Percentiles rank a stretch among this genome's conserved stretches.
phyloP scores from a whole-genome alignment of 2,888 invertebrate genomes.

The Coremacera marginata region DNA sequence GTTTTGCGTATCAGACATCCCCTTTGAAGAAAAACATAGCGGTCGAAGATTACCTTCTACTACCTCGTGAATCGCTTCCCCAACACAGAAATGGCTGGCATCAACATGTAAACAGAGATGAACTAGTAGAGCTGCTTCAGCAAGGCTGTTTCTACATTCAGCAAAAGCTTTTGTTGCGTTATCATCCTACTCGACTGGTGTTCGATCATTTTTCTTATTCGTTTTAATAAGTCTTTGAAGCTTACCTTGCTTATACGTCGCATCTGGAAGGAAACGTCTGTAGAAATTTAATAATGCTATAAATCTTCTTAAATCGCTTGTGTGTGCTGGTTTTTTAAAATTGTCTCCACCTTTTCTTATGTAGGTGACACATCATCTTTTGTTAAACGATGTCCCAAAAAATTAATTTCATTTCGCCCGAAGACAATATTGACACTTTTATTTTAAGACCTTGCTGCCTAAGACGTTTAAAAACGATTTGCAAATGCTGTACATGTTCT shows the following conservation, averaged over 20 bases:
- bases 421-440: slow-evolving; percentile 49
- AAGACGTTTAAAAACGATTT: slow-evolving; percentile 49
- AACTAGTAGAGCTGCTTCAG: slow-evolving; percentile 10
- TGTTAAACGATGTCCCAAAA: slow-evolving; percentile 41
- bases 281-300: slow-evolving; percentile 17
- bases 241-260: slow-evolving; percentile 41
- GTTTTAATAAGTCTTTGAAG: slow-evolving; percentile 36
- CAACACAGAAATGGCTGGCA: slow-evolving; percentile 43
- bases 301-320: slow-evolving; percentile 34
- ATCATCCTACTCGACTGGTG: not conserved
- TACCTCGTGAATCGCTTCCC: slow-evolving; percentile 27
- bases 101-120: slow-evolving; percentile 37
- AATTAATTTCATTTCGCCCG: slow-evolving; percentile 36
- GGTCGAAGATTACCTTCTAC: not conserved
- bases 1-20: not conserved
- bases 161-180: slow-evolving; percentile 7
- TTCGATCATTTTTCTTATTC: slow-evolving; percentile 39
- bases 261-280: slow-evolving; percentile 32
- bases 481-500: slow-evolving; percentile 43
- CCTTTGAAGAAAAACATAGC: slow-evolving; percentile 10
- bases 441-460: slow-evolving; percentile 49
- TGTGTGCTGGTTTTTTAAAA: slow-evolving; percentile 38
- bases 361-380: slow-evolving; percentile 26
- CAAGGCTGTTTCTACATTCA: not conserved
- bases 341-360: slow-evolving; percentile 41